These are phyloP conservation scores for Platyscelio sp. DNA, from an alignment of 2,888 invertebrate species.

Conservation along the genomic window DNA sequence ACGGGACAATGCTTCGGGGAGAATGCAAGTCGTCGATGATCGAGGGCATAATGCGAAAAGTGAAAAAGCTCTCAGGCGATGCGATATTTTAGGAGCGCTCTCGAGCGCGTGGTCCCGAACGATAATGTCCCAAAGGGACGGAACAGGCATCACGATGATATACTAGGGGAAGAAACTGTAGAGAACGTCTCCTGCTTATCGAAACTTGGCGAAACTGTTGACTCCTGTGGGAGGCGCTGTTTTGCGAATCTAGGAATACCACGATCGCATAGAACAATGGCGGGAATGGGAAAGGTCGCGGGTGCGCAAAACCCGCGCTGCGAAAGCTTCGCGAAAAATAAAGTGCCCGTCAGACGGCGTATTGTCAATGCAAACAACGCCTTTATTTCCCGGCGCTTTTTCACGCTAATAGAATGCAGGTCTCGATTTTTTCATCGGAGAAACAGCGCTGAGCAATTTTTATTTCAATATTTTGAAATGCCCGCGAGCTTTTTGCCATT, in stretches of 20 bases:
- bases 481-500: not conserved
- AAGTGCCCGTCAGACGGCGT: not conserved
- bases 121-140: conserved; percentile 73
- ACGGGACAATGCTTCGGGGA: conserved; percentile 55
- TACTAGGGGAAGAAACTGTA: conserved; percentile 65
- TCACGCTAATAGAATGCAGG: not conserved
- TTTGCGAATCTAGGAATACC: conserved; percentile 59
- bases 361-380: not conserved
- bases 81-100: conserved; percentile 67
- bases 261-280: conserved; percentile 47
- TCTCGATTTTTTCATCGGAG: not conserved
- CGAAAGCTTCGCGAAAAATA: conserved; percentile 30
- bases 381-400: conserved; percentile 14
- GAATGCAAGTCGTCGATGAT: conserved; percentile 58
- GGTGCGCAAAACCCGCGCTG: conserved; percentile 17
- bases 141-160: conserved; percentile 63
- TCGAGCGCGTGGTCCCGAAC: conserved; percentile 68
- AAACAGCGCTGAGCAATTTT: conserved; percentile 2
- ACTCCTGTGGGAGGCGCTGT: conserved; percentile 61
- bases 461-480: conserved; percentile 16
- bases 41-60: conserved; percentile 73
- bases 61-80: conserved; percentile 73
- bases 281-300: conserved; percentile 37
- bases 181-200: conserved; percentile 69
- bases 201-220: conserved; percentile 68